Conservation (phyloP, 2,888 invertebrate genomes). For the Dolichopus griseipennis region DNA sequence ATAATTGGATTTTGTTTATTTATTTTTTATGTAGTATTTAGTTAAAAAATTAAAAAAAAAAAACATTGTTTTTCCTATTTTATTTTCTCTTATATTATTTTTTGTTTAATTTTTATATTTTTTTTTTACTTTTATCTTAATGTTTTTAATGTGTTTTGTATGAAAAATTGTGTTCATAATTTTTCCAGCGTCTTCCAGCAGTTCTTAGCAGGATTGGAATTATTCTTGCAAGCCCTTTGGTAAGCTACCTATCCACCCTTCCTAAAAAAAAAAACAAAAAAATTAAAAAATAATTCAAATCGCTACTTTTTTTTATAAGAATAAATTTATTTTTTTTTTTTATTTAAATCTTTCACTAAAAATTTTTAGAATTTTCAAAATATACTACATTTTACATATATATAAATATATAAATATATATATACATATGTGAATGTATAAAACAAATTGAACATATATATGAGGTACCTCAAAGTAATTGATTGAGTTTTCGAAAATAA, state of each 20-base stretch:
- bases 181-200: slow-evolving; percentile 88
- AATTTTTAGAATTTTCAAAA: too few relatives aligned
- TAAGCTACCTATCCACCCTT: slow-evolving; percentile 51
- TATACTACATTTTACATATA: not conserved
- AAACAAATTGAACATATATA: not conserved
- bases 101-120: slow-evolving; percentile 18
- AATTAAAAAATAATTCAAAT: slow-evolving; percentile 11
- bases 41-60: too few relatives aligned
- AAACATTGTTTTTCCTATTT: slow-evolving; percentile 14
- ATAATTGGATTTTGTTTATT: too few relatives aligned
- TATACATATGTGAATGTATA: not conserved
- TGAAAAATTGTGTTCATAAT: slow-evolving; percentile 36
- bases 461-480: too few relatives aligned
- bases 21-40: too few relatives aligned
- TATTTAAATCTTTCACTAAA: not conserved
- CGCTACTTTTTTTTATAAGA: slow-evolving; percentile 11
- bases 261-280: slow-evolving; percentile 15
- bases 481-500: too few relatives aligned
- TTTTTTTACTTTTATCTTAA: slow-evolving; percentile 13
- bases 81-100: slow-evolving; percentile 17
- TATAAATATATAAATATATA: not conserved
- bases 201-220: slow-evolving; percentile 94
- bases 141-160: slow-evolving; percentile 15
- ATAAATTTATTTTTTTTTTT: slow-evolving; percentile 12
- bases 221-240: slow-evolving; percentile 92